A percentile compares a stretch with the other conserved stretches of the same genome.
Evolutionary conservation across 35 echinoderm and acorn worm species (phyloP).

Genomic region (Heliocidaris erythrogramma): DNA sequence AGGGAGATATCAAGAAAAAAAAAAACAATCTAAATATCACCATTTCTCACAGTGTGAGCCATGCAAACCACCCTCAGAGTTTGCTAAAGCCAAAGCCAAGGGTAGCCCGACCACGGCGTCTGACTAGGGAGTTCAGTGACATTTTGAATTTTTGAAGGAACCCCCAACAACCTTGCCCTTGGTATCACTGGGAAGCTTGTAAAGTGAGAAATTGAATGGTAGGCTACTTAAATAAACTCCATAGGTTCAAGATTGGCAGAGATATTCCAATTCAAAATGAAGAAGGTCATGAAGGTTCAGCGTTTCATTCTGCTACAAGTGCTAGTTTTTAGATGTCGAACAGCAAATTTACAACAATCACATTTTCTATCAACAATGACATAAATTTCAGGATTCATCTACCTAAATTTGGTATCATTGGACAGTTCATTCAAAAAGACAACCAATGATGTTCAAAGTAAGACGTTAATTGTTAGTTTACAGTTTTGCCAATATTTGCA

Average conservation of each 20-base stretch:
- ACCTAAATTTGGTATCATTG: too few relatives aligned
- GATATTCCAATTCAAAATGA: background rate
- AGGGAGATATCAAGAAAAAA: too few relatives aligned
- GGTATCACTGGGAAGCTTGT: constrained; percentile 43
- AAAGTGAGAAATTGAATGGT: constrained; percentile 35
- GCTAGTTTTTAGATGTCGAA: constrained; percentile 24
- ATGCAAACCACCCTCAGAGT: too few relatives aligned
- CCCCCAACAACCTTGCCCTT: constrained; percentile 22
- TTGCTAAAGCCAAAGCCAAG: too few relatives aligned
- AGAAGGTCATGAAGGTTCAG: constrained; percentile 29
- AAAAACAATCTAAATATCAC: too few relatives aligned
- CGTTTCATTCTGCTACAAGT: background rate
- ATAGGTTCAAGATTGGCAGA: background rate
- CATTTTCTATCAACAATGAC: too few relatives aligned
- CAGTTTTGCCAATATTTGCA: constrained; percentile 19
- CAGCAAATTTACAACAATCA: background rate
- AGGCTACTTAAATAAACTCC: constrained; percentile 22
- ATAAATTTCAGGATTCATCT: too few relatives aligned
- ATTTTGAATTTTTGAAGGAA: constrained; percentile 36
- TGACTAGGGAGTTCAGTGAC: background rate
- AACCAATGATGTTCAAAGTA: constrained; percentile 17
- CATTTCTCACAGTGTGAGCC: too few relatives aligned
- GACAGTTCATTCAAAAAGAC: too few relatives aligned
- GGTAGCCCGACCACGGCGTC: too few relatives aligned
- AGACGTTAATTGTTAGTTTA: constrained; percentile 12